Base-by-base conservation (phyloP, 2,113 vertebrate genomes). In the Stegastes partitus region DNA sequence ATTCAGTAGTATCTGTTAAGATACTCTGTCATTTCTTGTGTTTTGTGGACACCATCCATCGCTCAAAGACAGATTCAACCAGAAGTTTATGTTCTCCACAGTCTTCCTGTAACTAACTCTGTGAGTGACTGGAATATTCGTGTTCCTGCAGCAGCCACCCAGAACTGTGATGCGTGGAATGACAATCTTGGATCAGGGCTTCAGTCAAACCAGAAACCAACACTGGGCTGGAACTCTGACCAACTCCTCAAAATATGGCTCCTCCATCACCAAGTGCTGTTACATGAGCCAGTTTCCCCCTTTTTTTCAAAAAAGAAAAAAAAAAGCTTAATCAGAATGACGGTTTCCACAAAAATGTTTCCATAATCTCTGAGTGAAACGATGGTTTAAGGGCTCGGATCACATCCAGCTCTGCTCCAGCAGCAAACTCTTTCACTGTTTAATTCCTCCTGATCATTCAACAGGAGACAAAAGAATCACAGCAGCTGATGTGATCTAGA, bases 261-360 rank as follows among this genome's bases (percentile, higher is more conserved):
- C 34, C 37, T 64, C 54, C 23, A 42, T 58, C 69, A 39, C 62
- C 1, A 45, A 34, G 25, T 11, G 23, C 59, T 59, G 62, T 19
- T 42, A 4, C 26, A 39, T 15, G 5, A 58, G 82, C 70, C 81
- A 74, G 8, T 1, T 16, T 22, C 3, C 49, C 25, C 4, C 19
- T 14, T 54, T 44, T 51, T 11, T 11, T 26, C 25, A 37, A 2
- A 47, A 28, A 64, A 25, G 10, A 8, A 51, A 5, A 50, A 12
- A 39, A 50, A 74, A 81, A 44, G 11, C n/a, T n/a, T n/a, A 23
- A 81, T 75, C 54, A 55, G 15, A 71, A 53, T 2, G 28, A 72
- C n/a, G 11, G 11, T 50, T 77, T 62, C 63, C 68, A 63, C 42
- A 68, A 34, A 73, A 81, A 42, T 76, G 57, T 68, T 77, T 64